Evolutionary conservation across 2,797 vertebrate genomes (phyloP), one percentile per base, ranked within the genome.

Genomic region (Scomberomorus guttatus): DNA sequence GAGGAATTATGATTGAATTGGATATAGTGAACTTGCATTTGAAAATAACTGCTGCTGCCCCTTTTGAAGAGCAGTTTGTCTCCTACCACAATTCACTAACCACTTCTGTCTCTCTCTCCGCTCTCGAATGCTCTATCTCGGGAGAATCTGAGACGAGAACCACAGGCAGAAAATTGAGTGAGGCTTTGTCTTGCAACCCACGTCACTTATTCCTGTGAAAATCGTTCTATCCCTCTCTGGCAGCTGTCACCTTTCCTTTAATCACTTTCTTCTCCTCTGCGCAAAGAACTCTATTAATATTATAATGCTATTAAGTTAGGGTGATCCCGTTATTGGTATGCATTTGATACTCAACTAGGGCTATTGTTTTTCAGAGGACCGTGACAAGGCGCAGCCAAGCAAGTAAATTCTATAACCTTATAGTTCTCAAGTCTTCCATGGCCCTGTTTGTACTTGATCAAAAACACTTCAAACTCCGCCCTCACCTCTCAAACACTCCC

Each of bases 161-260:
- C 44, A 42, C 68, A 29, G 64, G 29, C 54, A 76, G 75, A 75
- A 86, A 80, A 80, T 48, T 56, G 72, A 82, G 72, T 24, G 64
- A 75, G 74, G 48, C 48, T 81, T 89, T 83, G 80, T 88, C 70
- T 87, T 69, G 62, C 83, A 83, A 0, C 52, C 18, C 60, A 75
- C 81, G 13, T 85, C 74, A 67, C 69, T 39, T 61, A 58, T 86
- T 71, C 70, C 73, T 61, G 39, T 72, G 70, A 65, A 87, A 87
- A 81, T 65, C 10, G 7, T 80, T 87, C 59, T 51, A 37, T 77
- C 64, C 44, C 39, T 71, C 72, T 79, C 69, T 78, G 58, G 64
- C 87, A 83, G 70, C 82, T 89, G 83, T 89, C 89, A 80, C 71
- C 74, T 84, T 82, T 54, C 74, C 67, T 90, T 81, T 79, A 84